Base-by-base conservation (phyloP, 2,888 invertebrate species). In the Drosophila differens region DNA sequence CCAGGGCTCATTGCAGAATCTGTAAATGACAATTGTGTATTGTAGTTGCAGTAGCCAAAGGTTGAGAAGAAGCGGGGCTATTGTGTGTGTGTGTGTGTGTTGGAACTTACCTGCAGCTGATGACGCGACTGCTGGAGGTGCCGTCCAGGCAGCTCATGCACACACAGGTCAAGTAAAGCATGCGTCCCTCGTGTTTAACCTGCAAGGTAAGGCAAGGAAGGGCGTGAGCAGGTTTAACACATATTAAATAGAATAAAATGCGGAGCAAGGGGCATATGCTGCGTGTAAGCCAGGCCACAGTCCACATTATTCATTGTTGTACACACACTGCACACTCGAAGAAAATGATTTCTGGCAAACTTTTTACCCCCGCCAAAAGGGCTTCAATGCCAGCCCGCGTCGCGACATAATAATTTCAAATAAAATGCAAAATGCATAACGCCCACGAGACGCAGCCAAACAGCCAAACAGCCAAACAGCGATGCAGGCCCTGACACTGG, bases 121-220 rank as follows among this genome's bases (percentile, higher is more conserved):
- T 96, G 61, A 95, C 95, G 79, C 97, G 95, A 82, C 96, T 96
- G 3, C 95, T 95, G 55, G 96, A 96, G 92, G 95, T 96, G 33
- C 97, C 97, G 93, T 98, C 98, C 91, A 99, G 95, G 94, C 98
- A 98, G 33, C 96, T 95, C 97, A 99, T 98, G 94, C 99, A 99
- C 72, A 99, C 98, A 76, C 98, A 98, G 79, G 98, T 97, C 93
- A 99, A 94, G 94, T 96, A 99, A 93, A 97, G 97, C 84, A 96
- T 96, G 86, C 97, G 96, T 76, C 97, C 97, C 93, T 99, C 98
- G 83, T 97, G 96, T 94, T 97, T 97, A 86, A 98, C 97, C 97
- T 97, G 95, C 2, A 94, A 66, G 28, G 3, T 28, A 3, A 28
- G 28, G 28, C 28, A 28, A 28, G 28, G 28, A 28, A 3, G 3